These are phyloP conservation scores for Acanthiza pusilla DNA, from an alignment of 2,797 vertebrate species.

Conservation along the genomic window DNA sequence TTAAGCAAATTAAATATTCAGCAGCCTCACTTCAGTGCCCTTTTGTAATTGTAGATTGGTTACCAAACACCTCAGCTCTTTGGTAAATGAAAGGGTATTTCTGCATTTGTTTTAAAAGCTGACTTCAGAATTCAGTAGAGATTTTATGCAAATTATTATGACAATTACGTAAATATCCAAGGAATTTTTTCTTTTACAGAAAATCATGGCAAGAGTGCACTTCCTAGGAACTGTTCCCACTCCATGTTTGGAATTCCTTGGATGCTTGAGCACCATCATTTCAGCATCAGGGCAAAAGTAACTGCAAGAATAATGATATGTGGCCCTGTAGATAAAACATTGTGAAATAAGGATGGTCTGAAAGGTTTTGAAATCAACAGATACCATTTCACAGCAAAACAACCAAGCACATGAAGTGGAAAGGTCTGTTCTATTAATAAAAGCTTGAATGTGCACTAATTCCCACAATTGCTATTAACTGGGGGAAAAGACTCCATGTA, in stretches of 20 bases:
- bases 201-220: background rate
- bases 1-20: conserved; percentile 48
- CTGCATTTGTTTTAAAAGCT: background rate
- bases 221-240: background rate
- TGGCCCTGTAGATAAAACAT: background rate
- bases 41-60: background rate
- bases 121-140: background rate
- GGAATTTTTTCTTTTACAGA: background rate
- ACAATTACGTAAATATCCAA: background rate
- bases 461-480: background rate
- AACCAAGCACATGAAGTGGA: background rate
- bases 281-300: background rate
- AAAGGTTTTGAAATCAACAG: background rate
- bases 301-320: background rate
- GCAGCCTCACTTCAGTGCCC: background rate
- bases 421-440: background rate
- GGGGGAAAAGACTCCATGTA: background rate
- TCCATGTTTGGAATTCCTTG: background rate
- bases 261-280: background rate
- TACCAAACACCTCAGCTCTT: background rate
- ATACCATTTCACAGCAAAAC: background rate
- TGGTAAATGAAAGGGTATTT: background rate
- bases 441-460: background rate
- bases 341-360: background rate
- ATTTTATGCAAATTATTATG: background rate